Percentiles rank a stretch among this genome's conserved stretches.
Conservation (phyloP, 2,888 invertebrate genomes). For the Bembecia ichneumoniformis region DNA sequence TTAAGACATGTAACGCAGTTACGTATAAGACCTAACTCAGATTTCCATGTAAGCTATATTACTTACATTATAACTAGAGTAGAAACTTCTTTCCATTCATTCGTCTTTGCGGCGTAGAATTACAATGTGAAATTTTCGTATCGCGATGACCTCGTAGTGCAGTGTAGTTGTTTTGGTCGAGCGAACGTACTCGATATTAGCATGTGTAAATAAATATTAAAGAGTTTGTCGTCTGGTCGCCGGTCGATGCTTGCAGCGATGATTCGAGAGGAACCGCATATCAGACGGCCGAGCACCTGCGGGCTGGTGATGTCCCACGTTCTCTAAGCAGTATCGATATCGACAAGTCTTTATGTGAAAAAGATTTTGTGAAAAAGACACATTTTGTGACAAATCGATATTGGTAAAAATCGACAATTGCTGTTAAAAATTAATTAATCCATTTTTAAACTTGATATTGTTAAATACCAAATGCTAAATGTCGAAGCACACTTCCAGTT, state of each 20-base stretch:
- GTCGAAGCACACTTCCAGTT: too few relatives aligned
- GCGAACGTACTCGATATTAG: conserved; percentile 25
- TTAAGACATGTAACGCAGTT: background rate
- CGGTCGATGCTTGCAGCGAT: conserved; percentile 20
- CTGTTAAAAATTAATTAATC: too few relatives aligned
- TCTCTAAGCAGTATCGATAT: conserved; percentile 20
- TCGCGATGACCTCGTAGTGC: conserved; percentile 6
- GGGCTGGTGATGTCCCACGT: conserved; percentile 25
- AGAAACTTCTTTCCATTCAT: too few relatives aligned
- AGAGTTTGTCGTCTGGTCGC: conserved; percentile 28
- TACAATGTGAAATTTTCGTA: background rate
- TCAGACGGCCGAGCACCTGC: conserved; percentile 32
- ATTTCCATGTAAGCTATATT: too few relatives aligned
- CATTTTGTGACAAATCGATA: too few relatives aligned
- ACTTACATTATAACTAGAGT: too few relatives aligned
- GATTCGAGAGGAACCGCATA: conserved; percentile 29
- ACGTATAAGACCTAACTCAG: too few relatives aligned
- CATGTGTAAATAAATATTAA: conserved; percentile 60
- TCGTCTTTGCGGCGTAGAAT: too few relatives aligned
- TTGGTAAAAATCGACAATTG: too few relatives aligned
- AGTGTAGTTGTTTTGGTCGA: conserved; percentile 16
- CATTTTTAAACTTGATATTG: too few relatives aligned
- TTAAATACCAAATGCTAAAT: too few relatives aligned
- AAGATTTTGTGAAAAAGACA: too few relatives aligned
- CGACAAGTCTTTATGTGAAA: conserved; percentile 10